These are phyloP conservation scores for Crotalus viridis DNA, from an alignment of 2,113 vertebrate species.

Conservation along the genomic window DNA sequence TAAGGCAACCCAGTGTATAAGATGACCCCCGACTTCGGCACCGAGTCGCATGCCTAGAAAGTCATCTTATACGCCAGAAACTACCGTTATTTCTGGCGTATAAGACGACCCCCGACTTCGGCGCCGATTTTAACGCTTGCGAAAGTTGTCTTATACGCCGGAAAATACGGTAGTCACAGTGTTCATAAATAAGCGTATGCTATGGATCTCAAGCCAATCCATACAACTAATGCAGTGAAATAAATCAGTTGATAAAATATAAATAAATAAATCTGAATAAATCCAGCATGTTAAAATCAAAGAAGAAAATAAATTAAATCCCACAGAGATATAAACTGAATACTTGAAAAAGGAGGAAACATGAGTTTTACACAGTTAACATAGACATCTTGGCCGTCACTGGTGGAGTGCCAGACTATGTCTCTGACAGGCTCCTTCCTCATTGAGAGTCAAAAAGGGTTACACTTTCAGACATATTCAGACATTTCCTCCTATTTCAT, in stretches of 20 bases:
- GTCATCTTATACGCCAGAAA: too few species aligned
- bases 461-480: background rate
- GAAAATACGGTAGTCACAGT: background rate
- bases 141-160: too few species aligned
- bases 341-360: background rate
- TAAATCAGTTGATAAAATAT: background rate
- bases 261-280: background rate
- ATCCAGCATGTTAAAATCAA: background rate
- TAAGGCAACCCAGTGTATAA: too few species aligned
- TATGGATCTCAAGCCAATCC: background rate
- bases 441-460: background rate
- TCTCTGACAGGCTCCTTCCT: background rate
- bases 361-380: background rate
- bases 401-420: background rate
- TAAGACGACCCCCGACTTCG: too few species aligned
- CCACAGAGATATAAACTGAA: background rate
- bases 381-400: background rate
- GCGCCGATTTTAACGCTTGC: too few species aligned
- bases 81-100: too few species aligned
- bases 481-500: background rate
- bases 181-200: background rate
- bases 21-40: too few species aligned
- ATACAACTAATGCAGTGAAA: background rate
- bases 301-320: background rate
- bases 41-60: too few species aligned